phyloP scores from a whole-genome alignment of 92 coral and sea anemone genomes.

The Phenganax subtilis region DNA sequence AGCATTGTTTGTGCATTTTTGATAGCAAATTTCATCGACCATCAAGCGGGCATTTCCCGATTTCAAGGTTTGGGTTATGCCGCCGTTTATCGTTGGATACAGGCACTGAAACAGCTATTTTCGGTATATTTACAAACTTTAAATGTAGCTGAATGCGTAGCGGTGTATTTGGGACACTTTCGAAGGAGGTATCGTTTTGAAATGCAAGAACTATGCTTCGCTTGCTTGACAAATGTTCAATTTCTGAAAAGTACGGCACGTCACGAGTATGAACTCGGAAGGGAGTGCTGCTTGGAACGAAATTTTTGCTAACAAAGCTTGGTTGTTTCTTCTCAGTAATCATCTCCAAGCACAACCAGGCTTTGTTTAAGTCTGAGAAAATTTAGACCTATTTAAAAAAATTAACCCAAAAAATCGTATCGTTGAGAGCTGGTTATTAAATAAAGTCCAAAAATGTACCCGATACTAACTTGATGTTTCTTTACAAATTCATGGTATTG shows the following conservation, averaged over 20 bases:
- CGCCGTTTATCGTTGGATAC: slow-evolving; percentile 9
- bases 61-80: slow-evolving; percentile 1
- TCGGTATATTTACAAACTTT: not conserved
- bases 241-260: not conserved
- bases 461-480: too few relatives aligned
- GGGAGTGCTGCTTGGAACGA: slow-evolving; percentile 19
- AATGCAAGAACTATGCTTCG: not conserved
- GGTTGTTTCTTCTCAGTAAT: not conserved
- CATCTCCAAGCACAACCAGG: not conserved
- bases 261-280: slow-evolving; percentile 4
- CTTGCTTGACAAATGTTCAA: slow-evolving; percentile 8
- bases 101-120: not conserved
- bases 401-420: not conserved
- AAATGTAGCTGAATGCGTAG: not conserved
- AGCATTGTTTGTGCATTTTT: not conserved
- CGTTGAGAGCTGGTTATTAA: not conserved
- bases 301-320: not conserved
- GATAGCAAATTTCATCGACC: not conserved
- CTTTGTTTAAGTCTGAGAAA: not conserved
- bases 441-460: not conserved
- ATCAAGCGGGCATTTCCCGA: not conserved
- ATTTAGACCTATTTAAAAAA: not conserved
- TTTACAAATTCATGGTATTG: too few relatives aligned
- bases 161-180: not conserved
- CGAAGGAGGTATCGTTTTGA: not conserved